Conservation (phyloP, 2,888 invertebrate genomes). For the Oscheius sp. region DNA sequence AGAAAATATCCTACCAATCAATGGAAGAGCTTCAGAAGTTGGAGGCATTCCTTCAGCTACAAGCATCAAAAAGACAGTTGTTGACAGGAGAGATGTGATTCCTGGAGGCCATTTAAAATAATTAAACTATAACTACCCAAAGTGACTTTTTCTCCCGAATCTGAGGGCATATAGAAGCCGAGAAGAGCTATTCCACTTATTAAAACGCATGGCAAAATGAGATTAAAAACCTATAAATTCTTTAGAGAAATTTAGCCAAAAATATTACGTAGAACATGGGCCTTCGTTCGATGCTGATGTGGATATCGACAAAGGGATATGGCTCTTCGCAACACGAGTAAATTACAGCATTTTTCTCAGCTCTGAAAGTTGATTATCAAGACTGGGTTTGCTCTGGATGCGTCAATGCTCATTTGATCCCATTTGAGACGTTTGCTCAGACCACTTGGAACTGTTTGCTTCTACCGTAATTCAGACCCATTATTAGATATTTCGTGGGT, state of each 20-base stretch:
- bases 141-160: conserved; percentile 87
- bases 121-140: conserved; percentile 71
- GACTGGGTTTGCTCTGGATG: too few species aligned
- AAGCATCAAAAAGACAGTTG: conserved; percentile 88
- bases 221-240: conserved; percentile 80
- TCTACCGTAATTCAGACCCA: too few species aligned
- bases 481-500: too few species aligned
- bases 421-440: too few species aligned
- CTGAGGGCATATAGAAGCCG: conserved; percentile 87
- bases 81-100: conserved; percentile 85
- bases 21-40: conserved; percentile 82
- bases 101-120: conserved; percentile 71
- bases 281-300: conserved; percentile 80
- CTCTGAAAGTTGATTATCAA: conserved; percentile 38
- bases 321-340: conserved; percentile 83
- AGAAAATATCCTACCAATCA: too few species aligned
- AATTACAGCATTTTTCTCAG: conserved; percentile 78
- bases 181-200: conserved; percentile 86
- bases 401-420: too few species aligned
- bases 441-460: too few species aligned
- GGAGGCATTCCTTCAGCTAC: conserved; percentile 86
- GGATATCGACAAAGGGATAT: conserved; percentile 85
- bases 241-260: too few species aligned
- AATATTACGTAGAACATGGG: conserved; percentile 76
- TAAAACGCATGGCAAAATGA: conserved; percentile 84